Conservation (phyloP, 1,140 invertebrate genomes). For the Ceratoteleas bidentatus region DNA sequence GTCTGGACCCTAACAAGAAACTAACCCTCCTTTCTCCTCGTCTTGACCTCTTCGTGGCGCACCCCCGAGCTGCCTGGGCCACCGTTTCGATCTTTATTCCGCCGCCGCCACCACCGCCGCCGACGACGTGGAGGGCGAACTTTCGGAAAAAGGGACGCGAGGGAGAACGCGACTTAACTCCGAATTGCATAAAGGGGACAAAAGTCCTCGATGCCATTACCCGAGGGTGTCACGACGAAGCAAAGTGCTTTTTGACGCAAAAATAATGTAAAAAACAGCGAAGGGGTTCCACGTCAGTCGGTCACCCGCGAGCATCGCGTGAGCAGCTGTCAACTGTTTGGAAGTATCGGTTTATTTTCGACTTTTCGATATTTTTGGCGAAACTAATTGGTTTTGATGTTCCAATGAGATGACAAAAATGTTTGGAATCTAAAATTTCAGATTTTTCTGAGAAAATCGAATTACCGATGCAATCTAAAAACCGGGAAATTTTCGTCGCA, state of each 20-base stretch:
- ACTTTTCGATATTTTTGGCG: no score
- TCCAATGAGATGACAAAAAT: no score
- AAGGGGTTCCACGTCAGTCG: constrained; percentile 45
- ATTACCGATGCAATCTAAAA: no score
- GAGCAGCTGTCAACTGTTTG: background rate
- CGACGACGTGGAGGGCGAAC: constrained; percentile 50
- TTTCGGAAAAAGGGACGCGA: constrained; percentile 55
- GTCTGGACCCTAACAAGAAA: constrained; percentile 81
- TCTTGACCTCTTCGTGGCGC: constrained; percentile 57
- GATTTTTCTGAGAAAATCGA: no score
- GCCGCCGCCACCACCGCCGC: constrained; percentile 50
- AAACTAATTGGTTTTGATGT: no score
- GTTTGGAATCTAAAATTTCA: no score
- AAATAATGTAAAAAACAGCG: constrained; percentile 33
- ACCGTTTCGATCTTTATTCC: constrained; percentile 66
- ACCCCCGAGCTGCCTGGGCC: constrained; percentile 56
- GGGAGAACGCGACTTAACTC: constrained; percentile 39
- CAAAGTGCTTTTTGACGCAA: constrained; percentile 52
- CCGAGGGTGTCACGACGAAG: constrained; percentile 40
- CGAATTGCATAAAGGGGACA: constrained; percentile 65
- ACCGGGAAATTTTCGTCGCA: no score
- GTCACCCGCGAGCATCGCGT: constrained; percentile 50
- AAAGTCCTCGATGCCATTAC: constrained; percentile 63
- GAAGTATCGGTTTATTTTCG: no score
- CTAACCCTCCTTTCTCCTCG: constrained; percentile 73